Conservation (phyloP, 1,140 invertebrate species). For the Yoshiicerus persimilis region DNA sequence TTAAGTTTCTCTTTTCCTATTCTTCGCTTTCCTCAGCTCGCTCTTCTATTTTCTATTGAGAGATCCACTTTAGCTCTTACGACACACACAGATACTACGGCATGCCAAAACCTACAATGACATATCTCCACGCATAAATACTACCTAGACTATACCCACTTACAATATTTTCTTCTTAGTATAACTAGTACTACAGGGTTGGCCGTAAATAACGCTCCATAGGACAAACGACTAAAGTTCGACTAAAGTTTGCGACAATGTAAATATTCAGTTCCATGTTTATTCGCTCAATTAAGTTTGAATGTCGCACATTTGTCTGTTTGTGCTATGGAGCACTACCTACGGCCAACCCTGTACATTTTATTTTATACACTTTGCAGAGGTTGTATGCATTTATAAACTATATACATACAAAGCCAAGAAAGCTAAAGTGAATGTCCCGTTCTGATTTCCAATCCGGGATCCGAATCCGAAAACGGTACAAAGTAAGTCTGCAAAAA, state of each 20-base stretch:
- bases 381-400: background rate
- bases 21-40: background rate
- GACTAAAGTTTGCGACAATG: too few relatives aligned
- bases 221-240: too few relatives aligned
- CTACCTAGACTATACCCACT: background rate
- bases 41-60: background rate
- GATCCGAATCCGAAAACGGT: slow-evolving; percentile 2
- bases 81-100: background rate
- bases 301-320: too few relatives aligned
- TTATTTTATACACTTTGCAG: too few relatives aligned
- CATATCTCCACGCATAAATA: background rate
- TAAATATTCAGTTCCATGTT: too few relatives aligned
- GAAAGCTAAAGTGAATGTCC: background rate
- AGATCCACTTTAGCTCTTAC: background rate
- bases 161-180: background rate
- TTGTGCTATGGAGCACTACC: too few relatives aligned
- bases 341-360: too few relatives aligned
- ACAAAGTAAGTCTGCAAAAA: background rate
- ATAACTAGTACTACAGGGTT: too few relatives aligned
- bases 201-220: too few relatives aligned
- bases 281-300: too few relatives aligned
- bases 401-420: background rate
- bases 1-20: background rate
- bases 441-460: slow-evolving; percentile 29
- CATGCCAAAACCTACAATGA: background rate